These are phyloP conservation scores for Leptoteleia sp. DNA, from an alignment of 1,140 invertebrate genomes.

Conservation along the genomic window DNA sequence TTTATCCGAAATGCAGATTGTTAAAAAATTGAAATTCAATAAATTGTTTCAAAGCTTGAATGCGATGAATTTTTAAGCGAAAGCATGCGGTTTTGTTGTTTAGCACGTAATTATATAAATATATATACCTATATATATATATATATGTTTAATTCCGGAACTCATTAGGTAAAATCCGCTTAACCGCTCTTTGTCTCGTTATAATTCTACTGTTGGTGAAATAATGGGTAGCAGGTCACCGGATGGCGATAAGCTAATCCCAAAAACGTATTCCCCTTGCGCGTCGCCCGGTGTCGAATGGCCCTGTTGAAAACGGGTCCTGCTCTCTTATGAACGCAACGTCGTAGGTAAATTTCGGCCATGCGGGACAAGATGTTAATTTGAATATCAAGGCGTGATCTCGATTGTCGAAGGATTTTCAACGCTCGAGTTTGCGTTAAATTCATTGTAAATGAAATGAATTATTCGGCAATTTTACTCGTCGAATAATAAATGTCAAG, in stretches of 20 bases:
- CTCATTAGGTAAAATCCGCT: conserved; percentile 75
- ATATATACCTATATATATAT: too few species aligned
- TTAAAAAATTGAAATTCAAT: too few species aligned
- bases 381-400: conserved; percentile 58
- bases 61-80: too few species aligned
- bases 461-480: conserved; percentile 22
- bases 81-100: too few species aligned
- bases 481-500: too few species aligned
- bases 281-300: conserved; percentile 74
- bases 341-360: conserved; percentile 45
- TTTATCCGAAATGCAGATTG: too few species aligned
- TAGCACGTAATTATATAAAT: too few species aligned
- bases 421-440: too few species aligned
- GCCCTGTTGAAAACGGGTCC: conserved; percentile 30
- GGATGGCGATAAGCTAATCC: conserved; percentile 78
- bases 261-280: conserved; percentile 78
- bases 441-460: conserved; percentile 36
- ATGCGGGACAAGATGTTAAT: conserved; percentile 62
- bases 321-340: conserved; percentile 36
- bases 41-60: too few species aligned
- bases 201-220: conserved; percentile 72
- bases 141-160: conserved; percentile 63
- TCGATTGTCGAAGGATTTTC: conserved; percentile 25
- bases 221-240: conserved; percentile 71
- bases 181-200: conserved; percentile 67